These are phyloP conservation scores for Congeria kusceri DNA, from an alignment of 2,888 invertebrate species.

Conservation along the genomic window DNA sequence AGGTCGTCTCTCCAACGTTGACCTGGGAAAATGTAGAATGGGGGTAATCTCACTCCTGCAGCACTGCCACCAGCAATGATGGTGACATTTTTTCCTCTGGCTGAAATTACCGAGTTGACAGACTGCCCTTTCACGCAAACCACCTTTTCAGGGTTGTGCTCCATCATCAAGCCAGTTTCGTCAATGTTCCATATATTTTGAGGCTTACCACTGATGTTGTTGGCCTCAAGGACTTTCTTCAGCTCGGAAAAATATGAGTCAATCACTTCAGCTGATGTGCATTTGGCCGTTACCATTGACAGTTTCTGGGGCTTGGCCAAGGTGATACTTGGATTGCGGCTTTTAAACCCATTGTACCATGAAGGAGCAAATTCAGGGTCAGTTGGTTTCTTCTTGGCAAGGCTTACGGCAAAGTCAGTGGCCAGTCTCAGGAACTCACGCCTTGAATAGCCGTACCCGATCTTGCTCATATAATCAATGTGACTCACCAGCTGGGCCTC, in stretches of 20 bases:
- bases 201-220: not conserved
- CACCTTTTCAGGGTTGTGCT: not conserved
- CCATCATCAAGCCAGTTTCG: not conserved
- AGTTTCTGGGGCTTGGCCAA: conserved; percentile 17
- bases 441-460: conserved; percentile 36
- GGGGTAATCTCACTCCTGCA: not conserved
- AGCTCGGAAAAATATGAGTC: no score
- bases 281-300: no score
- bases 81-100: conserved; percentile 1
- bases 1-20: not conserved
- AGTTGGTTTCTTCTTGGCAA: not conserved
- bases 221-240: not conserved
- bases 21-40: conserved; percentile 12
- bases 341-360: conserved; percentile 12
- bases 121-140: not conserved
- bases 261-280: no score
- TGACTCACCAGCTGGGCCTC: conserved; percentile 36
- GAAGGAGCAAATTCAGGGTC: conserved; percentile 12
- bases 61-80: conserved; percentile 10
- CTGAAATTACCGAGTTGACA: not conserved
- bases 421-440: conserved; percentile 5
- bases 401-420: conserved; percentile 7
- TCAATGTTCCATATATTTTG: not conserved
- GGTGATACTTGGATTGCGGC: not conserved
- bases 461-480: conserved; percentile 32